phyloP scores from a whole-genome alignment of 1,140 invertebrate genomes.

The Cydia amplana region DNA sequence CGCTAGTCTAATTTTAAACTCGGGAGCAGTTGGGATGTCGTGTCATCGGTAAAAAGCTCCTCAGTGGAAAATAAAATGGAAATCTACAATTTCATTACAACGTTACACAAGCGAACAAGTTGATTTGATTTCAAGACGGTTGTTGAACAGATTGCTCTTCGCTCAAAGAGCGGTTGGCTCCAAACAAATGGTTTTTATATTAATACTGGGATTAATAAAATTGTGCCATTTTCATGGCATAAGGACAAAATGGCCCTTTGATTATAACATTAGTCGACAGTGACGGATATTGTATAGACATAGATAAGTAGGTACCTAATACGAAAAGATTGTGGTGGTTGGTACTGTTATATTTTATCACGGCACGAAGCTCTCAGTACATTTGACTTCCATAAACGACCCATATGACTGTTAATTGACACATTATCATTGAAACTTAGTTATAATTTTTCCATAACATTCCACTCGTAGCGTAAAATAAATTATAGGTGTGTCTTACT shows the following conservation, averaged over 20 bases:
- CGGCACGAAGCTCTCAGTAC: no score
- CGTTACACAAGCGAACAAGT: background rate
- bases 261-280: background rate
- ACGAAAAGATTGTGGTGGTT: no score
- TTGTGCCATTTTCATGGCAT: background rate
- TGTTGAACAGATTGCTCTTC: background rate
- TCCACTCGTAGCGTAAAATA: no score
- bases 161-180: background rate
- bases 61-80: background rate
- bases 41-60: conserved; percentile 2
- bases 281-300: no score
- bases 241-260: background rate
- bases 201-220: background rate
- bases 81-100: conserved; percentile 13
- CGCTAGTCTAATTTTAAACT: background rate
- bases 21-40: background rate
- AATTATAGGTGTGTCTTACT: no score
- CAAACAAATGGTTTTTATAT: background rate
- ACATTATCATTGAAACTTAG: no score
- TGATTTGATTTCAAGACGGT: conserved; percentile 9
- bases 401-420: no score
- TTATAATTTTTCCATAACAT: no score
- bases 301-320: no score
- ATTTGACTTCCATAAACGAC: no score
- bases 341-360: no score